Evolutionary conservation across 37 sponge, comb jelly and placozoan species (phyloP).

Genomic region (Ephydatia muelleri): DNA sequence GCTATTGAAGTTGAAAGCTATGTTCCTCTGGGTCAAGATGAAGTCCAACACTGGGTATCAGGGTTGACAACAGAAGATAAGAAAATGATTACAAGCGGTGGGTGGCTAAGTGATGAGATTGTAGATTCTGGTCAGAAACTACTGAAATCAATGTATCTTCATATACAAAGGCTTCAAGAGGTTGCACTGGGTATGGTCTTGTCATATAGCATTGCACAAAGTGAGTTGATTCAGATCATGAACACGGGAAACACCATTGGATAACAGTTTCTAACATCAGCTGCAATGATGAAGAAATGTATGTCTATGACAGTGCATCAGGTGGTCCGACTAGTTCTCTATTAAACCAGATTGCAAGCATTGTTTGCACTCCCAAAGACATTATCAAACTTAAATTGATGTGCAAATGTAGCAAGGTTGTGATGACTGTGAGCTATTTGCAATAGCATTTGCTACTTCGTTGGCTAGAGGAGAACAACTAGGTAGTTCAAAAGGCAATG

Average conservation of each 20-base stretch:
- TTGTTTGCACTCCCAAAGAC: constrained; percentile 15
- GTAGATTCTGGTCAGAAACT: no score
- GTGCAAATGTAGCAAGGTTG: constrained; percentile 45
- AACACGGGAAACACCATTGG: constrained; percentile 32
- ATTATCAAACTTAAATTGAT: constrained; percentile 21
- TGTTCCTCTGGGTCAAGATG: no score
- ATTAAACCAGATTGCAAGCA: no score
- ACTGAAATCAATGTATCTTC: not conserved
- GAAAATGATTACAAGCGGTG: no score
- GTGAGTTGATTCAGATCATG: constrained; percentile 28
- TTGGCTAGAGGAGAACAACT: constrained; percentile 26
- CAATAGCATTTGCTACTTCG: no score
- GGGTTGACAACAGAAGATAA: no score
- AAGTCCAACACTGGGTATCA: no score
- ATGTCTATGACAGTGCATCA: constrained; percentile 26
- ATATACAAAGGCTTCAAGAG: not conserved
- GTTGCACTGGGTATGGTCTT: not conserved
- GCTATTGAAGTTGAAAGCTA: no score
- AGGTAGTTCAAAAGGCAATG: constrained; percentile 29
- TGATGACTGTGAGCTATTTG: no score
- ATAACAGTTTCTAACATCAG: constrained; percentile 25
- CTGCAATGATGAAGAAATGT: constrained; percentile 4
- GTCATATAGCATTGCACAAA: constrained; percentile 11
- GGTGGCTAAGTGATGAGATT: no score
- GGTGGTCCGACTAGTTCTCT: constrained; percentile 4